These are phyloP conservation scores for Dasypus novemcinctus DNA, from an alignment of 2,113 vertebrate genomes.

Conservation along the genomic window DNA sequence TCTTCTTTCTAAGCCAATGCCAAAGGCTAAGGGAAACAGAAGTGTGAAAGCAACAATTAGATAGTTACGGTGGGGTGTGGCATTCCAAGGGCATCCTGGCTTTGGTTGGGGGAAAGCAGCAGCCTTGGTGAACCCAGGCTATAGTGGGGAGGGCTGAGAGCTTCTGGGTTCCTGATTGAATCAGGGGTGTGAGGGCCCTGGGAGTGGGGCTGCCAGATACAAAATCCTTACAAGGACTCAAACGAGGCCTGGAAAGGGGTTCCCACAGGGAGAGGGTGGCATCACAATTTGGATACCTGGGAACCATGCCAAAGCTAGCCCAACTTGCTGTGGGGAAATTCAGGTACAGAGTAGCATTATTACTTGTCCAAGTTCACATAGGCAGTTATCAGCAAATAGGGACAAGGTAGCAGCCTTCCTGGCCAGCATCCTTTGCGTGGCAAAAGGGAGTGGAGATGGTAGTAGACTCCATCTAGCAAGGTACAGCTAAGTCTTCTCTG, in stretches of 20 bases:
- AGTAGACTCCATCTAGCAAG: not conserved
- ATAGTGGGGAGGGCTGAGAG: not conserved
- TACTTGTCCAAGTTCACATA: not conserved
- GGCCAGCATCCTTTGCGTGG: not conserved
- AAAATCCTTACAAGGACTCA: not conserved
- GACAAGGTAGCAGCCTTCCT: not conserved
- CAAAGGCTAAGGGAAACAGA: not conserved
- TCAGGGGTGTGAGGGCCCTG: not conserved
- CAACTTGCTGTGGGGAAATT: not conserved
- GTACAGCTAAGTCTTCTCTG: not conserved
- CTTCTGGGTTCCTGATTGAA: not conserved
- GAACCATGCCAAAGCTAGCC: not conserved
- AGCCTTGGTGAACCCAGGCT: not conserved
- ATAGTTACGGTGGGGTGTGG: not conserved
- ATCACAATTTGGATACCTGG: not conserved
- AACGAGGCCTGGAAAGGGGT: not conserved
- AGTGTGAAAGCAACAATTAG: not conserved
- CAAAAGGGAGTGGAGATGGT: not conserved
- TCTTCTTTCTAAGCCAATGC: not conserved
- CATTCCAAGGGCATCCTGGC: not conserved
- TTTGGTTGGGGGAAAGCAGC: not conserved
- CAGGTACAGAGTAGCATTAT: not conserved
- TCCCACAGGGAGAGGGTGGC: not conserved
- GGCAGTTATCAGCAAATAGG: not conserved
- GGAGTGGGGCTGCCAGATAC: rapidly evolving